Base-by-base conservation (phyloP, 2,797 vertebrate genomes). In the Pempheris klunzingeri region DNA sequence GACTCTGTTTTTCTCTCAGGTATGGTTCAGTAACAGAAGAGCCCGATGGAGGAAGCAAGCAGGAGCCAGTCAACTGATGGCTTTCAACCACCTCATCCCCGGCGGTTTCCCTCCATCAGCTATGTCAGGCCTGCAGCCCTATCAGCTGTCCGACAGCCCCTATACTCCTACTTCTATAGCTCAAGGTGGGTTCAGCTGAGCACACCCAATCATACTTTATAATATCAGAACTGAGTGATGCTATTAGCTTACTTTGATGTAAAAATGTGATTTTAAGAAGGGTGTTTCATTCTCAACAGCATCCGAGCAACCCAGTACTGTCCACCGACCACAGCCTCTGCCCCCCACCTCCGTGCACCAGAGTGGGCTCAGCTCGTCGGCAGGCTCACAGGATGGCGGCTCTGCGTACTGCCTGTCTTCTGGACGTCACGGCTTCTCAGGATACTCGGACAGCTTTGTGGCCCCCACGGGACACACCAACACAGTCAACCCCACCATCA, bases 1-100 rank as follows among this genome's bases (percentile, higher is more conserved):
- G 8, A 61, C 41, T 59, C 34, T 70, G 26, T 64, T 59, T 13
- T 39, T 49, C 34, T 80, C n/a, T 66, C 74, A 99, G 98, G 98
- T 99, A 78, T 99, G 98, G 98, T 99, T 99, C 91, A 99, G 98
- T 90, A 99, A 99, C 92, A 96, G 98, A 73, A 96, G 98, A 64
- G 98, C 98, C 75, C 94, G 98, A 78, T 99, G 98, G 98, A 99
- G 98, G 94, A 99, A 99, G 71, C 98, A 99, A 93, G 98, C 98
- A 68, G 98, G 98, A 86, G 98, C 98, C 90, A 99, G 98, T 94
- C 98, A 99, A 66, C 95, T 99, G 84, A 98, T 99, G 98, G 98
- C 98, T 39, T 99, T 99, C 88, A 99, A 99, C 94, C 98, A 99
- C 90, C 96, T 99, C 91, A 99, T 99, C 90, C 98, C 98, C 3